A percentile compares a stretch with the other conserved stretches of the same genome.
Conservation (phyloP, 2,888 invertebrate species). For the Trachelus iudaicus region DNA sequence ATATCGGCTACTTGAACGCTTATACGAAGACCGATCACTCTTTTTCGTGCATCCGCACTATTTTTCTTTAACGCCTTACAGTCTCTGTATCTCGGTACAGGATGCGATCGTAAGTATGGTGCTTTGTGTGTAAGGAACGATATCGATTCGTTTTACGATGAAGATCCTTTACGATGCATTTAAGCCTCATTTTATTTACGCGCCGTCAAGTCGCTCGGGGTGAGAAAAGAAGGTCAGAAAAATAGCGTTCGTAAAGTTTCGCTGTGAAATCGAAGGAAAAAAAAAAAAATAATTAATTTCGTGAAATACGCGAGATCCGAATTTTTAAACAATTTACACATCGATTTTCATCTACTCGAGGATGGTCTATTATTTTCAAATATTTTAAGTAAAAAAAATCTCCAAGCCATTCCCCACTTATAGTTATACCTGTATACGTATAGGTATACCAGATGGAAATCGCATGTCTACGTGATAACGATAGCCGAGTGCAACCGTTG, state of each 20-base stretch:
- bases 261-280: neutral
- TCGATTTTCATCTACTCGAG: too few species aligned
- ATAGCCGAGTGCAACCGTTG: constrained; percentile 27
- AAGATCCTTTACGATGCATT: neutral
- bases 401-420: neutral
- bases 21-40: neutral
- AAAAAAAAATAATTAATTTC: neutral
- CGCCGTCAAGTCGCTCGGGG: neutral
- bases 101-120: neutral
- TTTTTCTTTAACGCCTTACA: neutral
- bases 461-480: neutral
- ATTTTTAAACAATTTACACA: too few species aligned
- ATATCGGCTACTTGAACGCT: neutral
- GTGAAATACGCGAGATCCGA: too few species aligned
- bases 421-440: neutral
- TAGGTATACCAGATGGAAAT: neutral
- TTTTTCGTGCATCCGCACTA: neutral
- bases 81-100: neutral
- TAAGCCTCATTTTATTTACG: neutral
- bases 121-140: neutral
- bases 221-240: neutral
- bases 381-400: neutral
- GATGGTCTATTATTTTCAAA: too few species aligned
- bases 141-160: neutral
- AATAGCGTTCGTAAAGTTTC: neutral